Evolutionary conservation across 2,113 vertebrate genomes (phyloP), one percentile per base, ranked within the genome.

Genomic region (Serilophus lunatus): DNA sequence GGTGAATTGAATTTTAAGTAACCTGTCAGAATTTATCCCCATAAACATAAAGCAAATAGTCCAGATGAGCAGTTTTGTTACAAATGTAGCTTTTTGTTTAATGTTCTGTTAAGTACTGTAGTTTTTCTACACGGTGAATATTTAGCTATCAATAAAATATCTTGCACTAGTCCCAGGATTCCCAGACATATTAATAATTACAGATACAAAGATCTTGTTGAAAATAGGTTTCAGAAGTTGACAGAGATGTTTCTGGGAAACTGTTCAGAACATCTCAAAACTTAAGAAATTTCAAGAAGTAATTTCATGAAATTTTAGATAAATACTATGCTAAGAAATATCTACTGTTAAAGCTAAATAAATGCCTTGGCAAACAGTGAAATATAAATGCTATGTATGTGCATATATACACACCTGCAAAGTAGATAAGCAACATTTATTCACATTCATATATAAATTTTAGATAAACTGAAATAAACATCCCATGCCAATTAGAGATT

Each of bases 351-450:
- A 51, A 76, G 44, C 29, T 53, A 86, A 86, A 82, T 65, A 82
- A 87, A 82, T 57, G 19, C 77, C 63, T 35, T 65, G 33, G 54
- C 26, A 93, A 91, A 71, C 35, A 87, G 56, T 50, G 36, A 85
- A 85, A 95, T 80, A 45, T 69, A 45, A 92, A 83, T 63, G 24
- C 50, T 72, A 29, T 28, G 12, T 50, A 77, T 74, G 56, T 70
- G 57, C 45, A 59, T 70, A 63, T 47, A 66, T 74, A 50, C 54
- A 47, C 36, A 90, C 38, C 60, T 63, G 50, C 68, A 90, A 54
- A 70, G 29, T 18, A 93, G 91, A 92, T 90, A 94, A 91, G 49
- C 33, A 64, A 50, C 63, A 82, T 94, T 87, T 94, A 92, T 82
- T 87, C 74, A 68, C 35, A 66, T 15, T 66, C 38, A 18, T 40